Evolutionary conservation across 2,888 invertebrate genomes (phyloP).

Genomic region (Selenia dentaria): DNA sequence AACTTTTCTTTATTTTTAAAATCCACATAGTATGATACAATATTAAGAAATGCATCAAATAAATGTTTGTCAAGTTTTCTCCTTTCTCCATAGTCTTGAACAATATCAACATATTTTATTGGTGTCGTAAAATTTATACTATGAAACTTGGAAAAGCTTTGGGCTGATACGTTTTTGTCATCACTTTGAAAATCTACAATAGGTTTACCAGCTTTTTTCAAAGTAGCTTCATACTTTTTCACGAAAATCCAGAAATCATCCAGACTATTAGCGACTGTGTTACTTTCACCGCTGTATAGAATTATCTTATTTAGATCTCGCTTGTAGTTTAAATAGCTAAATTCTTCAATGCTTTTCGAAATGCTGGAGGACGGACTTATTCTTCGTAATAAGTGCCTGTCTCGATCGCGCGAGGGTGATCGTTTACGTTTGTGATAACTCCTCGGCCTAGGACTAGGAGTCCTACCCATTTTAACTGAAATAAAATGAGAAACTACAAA

Average conservation of each 20-base stretch:
- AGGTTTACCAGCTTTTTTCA: conserved; percentile 84
- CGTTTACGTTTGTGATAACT: conserved; percentile 50
- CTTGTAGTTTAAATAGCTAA: conserved; percentile 86
- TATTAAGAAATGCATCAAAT: conserved; percentile 87
- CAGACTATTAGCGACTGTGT: conserved; percentile 85
- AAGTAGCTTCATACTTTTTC: conserved; percentile 90
- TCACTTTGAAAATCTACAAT: conserved; percentile 55
- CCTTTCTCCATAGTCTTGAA: conserved; percentile 67
- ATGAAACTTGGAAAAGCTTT: conserved; percentile 81
- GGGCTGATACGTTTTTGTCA: conserved; percentile 64
- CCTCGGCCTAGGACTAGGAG: conserved; percentile 36
- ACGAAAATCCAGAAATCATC: conserved; percentile 96
- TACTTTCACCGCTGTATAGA: conserved; percentile 82
- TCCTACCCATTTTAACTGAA: conserved; percentile 40
- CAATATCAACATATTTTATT: conserved; percentile 81
- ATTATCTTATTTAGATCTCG: conserved; percentile 87
- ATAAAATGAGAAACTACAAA: too few species aligned
- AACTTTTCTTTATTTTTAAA: conserved; percentile 97
- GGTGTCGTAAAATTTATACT: conserved; percentile 86
- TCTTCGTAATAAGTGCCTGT: conserved; percentile 47
- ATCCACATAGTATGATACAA: conserved; percentile 92
- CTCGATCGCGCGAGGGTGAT: conserved; percentile 51
- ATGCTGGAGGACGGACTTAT: conserved; percentile 36
- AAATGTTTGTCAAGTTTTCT: conserved; percentile 76
- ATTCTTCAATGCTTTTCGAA: conserved; percentile 49